Percentiles rank a stretch among this genome's conserved stretches.
Evolutionary conservation across 2,113 vertebrate genomes (phyloP).

Genomic region (pig (Sus scrofa)): T2T-Sscrofa CM000817.6:70804001-70804500

Average conservation of each 20-base stretch:
- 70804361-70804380: not conserved
- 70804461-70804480: no score
- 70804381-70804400: no score
- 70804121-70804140: not conserved
- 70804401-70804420: not conserved
- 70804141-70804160: accelerated
- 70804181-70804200: accelerated
- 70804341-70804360: accelerated
- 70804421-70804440: accelerated
- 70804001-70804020: accelerated
- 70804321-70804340: accelerated
- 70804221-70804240: not conserved
- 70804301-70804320: accelerated
- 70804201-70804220: not conserved
- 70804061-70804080: not conserved
- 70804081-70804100: not conserved
- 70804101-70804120: accelerated
- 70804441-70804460: no score
- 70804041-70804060: not conserved
- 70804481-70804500: no score
- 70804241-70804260: accelerated
- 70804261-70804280: not conserved
- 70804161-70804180: not conserved
- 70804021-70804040: not conserved
- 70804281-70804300: not conserved